Evolutionary conservation across 2,113 vertebrate species (phyloP), one percentile per base, ranked within the genome.

Genomic region (Apaloderma vittatum): DNA sequence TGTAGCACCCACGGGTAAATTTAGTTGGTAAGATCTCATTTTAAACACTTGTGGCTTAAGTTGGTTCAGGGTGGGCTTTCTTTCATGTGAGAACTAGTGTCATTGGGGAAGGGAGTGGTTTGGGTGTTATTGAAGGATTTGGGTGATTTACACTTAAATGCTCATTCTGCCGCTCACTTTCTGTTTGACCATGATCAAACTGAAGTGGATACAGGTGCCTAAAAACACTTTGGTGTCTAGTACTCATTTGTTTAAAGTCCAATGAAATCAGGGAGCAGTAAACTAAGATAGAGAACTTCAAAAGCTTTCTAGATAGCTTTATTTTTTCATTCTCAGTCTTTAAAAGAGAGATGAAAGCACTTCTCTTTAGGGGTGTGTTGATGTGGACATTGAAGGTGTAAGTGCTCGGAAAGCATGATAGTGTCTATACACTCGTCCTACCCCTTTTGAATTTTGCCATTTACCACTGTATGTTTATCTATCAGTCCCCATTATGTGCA

Each of bases 1-100:
- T 0, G 1, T 58, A 63, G 22, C 21, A 46, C 7, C 40, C 0
- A 0, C 18, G 40, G 10, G 40, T 58, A 77, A 81, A 67, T 86
- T 86, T 63, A 77, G 3, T 46, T 1, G 0, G 45, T 52, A 74
- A 91, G 94, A 77, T 74, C 43, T 32, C 27, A 29, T 77, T 86
- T 93, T 30, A 67, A 91, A 37, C 11, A 32, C 10, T 59, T 1
- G 1, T 19, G 14, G 22, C 17, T 46, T 40, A 57, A 70, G 40
- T 7, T 94, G 24, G 20, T 32, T 73, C 21, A 43, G 10, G 48
- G 22, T 5, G 11, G 34, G 19, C n/a, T 88, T 91, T 78, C 23
- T 30, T 72, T 90, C 32, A 71, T n/a, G 15, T 58, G 22, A 79
- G 46, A 91, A 58, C 24, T 86, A 37, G 26, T 77, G 37, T 80